Conservation (phyloP, 23 tunicate species). For the Pegea sp. region DNA sequence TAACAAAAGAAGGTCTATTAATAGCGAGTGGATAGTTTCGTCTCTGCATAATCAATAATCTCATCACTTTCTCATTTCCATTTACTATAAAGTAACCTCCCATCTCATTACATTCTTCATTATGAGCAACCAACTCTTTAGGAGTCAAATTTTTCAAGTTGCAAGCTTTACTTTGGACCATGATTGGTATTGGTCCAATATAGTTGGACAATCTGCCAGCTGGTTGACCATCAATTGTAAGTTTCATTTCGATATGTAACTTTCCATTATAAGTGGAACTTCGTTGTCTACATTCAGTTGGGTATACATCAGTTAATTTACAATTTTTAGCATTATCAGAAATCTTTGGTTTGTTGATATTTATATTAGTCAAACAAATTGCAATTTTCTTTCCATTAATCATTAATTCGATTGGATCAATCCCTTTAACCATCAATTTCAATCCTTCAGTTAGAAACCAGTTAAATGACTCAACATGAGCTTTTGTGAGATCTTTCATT, state of each 20-base stretch:
- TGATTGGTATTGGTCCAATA: slow-evolving; percentile 52
- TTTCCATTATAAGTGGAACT: slow-evolving; percentile 26
- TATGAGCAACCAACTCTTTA: slow-evolving; percentile 32
- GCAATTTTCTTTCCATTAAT: slow-evolving; percentile 11
- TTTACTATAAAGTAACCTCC: slow-evolving; percentile 86
- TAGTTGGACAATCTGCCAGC: background rate
- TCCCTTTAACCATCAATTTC: slow-evolving; percentile 20
- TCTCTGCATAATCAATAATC: slow-evolving; percentile 57
- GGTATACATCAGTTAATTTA: slow-evolving; percentile 15
- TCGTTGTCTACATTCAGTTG: slow-evolving; percentile 62
- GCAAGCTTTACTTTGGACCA: slow-evolving; percentile 52
- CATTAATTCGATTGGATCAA: slow-evolving; percentile 28
- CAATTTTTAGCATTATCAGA: slow-evolving; percentile 32
- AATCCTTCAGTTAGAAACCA: slow-evolving; percentile 85
- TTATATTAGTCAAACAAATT: slow-evolving; percentile 7
- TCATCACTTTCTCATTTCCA: slow-evolving; percentile 90
- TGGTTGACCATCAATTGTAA: slow-evolving; percentile 27
- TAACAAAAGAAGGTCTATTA: slow-evolving; percentile 28
- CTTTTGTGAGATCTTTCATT: slow-evolving; percentile 26
- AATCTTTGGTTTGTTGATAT: slow-evolving; percentile 41
- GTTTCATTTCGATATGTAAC: slow-evolving; percentile 16
- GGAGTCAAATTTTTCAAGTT: slow-evolving; percentile 48
- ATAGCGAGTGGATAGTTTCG: slow-evolving; percentile 77
- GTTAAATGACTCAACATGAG: slow-evolving; percentile 89
- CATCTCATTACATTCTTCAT: slow-evolving; percentile 85